phyloP scores from a whole-genome alignment of 2,797 vertebrate genomes.

The Apodemus agrarius region DNA sequence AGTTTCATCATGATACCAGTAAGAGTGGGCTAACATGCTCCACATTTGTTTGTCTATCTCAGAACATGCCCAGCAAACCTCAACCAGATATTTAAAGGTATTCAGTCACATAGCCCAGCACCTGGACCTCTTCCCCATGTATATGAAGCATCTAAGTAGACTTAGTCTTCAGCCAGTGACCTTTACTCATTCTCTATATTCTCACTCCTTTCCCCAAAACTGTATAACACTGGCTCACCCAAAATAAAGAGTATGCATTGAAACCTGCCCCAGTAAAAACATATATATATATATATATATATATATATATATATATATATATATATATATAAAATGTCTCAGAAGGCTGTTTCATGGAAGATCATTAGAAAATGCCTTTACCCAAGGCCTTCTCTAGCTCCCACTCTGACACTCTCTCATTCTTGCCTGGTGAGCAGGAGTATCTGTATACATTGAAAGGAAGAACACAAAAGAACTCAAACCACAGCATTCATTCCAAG shows the following conservation, averaged over 20 bases:
- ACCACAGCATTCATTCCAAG: not conserved
- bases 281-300: too few relatives aligned
- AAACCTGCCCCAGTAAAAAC: too few relatives aligned
- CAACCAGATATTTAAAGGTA: not conserved
- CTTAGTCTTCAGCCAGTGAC: not conserved
- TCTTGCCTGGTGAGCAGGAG: not conserved
- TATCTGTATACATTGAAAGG: not conserved
- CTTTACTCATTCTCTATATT: not conserved
- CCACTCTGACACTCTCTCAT: fast-evolving
- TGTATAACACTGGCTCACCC: not conserved
- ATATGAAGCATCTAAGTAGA: not conserved
- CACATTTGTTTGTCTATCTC: not conserved
- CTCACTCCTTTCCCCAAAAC: not conserved
- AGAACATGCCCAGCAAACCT: not conserved
- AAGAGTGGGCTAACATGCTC: not conserved
- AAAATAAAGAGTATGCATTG: not conserved
- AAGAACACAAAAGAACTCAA: not conserved
- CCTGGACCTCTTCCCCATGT: not conserved
- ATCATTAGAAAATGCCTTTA: not conserved
- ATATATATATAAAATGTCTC: not conserved
- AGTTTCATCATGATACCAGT: not conserved
- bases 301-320: too few relatives aligned
- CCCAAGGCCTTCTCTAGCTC: too few relatives aligned
- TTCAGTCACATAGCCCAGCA: not conserved
- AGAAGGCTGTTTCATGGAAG: not conserved